phyloP scores from a whole-genome alignment of 2,888 invertebrate genomes.

The Caenorhabditis afra region DNA sequence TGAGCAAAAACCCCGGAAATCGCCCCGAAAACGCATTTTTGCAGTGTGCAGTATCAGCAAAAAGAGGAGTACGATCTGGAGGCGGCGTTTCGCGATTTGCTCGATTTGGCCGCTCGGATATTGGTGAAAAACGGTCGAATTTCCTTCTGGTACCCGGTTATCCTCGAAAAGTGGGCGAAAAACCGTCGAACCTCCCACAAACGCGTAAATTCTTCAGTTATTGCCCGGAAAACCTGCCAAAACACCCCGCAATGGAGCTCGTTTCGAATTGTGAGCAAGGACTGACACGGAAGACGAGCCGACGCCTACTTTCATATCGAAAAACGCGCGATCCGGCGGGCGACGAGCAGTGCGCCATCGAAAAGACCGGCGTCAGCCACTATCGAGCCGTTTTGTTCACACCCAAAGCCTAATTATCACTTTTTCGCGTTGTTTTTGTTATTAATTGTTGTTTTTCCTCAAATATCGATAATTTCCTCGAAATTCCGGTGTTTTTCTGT shows the following conservation, averaged over 20 bases:
- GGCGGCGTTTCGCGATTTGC: slow-evolving; percentile 84
- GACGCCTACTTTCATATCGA: slow-evolving; percentile 73
- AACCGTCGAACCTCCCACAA: too few relatives aligned
- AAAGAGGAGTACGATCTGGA: slow-evolving; percentile 89
- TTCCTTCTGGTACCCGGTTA: slow-evolving; percentile 96
- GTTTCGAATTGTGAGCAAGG: slow-evolving; percentile 92
- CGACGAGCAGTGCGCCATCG: slow-evolving; percentile 43
- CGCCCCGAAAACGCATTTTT: too few relatives aligned
- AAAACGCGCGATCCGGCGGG: slow-evolving; percentile 62
- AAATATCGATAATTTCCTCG: neutral
- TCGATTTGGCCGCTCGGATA: slow-evolving; percentile 89
- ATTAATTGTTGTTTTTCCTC: slow-evolving; percentile 11
- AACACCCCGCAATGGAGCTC: slow-evolving; percentile 88
- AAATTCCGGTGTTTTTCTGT: neutral
- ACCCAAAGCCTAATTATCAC: neutral
- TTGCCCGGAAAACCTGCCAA: slow-evolving; percentile 85
- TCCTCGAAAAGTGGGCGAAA: slow-evolving; percentile 85
- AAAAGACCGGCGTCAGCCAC: slow-evolving; percentile 38
- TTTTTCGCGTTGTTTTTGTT: slow-evolving; percentile 8
- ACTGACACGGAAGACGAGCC: slow-evolving; percentile 83
- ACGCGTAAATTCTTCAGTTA: slow-evolving; percentile 79
- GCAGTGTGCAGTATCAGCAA: slow-evolving; percentile 81
- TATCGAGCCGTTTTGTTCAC: slow-evolving; percentile 45
- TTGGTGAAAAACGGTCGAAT: slow-evolving; percentile 88
- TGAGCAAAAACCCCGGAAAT: slow-evolving; percentile 1